Conservation (phyloP, 2,113 vertebrate genomes). For the Struthio camelus region DNA sequence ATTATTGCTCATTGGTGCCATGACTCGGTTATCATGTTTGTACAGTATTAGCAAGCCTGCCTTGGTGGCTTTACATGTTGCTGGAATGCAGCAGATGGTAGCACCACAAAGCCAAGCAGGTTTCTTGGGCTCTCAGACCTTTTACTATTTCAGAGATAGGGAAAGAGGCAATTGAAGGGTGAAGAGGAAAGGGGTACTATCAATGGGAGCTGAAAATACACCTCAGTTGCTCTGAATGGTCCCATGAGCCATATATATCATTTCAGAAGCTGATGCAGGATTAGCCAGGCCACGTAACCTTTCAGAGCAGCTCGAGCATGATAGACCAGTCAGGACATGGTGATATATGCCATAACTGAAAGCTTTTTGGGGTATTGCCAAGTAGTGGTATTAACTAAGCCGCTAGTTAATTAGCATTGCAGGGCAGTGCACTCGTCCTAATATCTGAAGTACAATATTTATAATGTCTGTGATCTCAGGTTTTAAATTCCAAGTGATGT, state of each 20-base stretch:
- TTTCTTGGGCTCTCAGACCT: not conserved
- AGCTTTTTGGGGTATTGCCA: not conserved
- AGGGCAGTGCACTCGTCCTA: not conserved
- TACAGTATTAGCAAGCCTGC: not conserved
- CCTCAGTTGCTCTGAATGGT: not conserved
- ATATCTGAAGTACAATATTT: not conserved
- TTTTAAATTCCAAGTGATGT: not conserved
- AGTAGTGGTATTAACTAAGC: not conserved
- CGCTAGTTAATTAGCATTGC: not conserved
- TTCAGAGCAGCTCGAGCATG: not conserved
- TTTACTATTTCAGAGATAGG: not conserved
- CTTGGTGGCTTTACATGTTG: not conserved
- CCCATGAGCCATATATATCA: not conserved
- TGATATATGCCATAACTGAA: not conserved
- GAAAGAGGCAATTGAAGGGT: not conserved
- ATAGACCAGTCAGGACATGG: not conserved
- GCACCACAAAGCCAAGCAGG: not conserved
- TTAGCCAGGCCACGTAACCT: not conserved
- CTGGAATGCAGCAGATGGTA: not conserved
- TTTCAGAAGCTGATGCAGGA: not conserved
- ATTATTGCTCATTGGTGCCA: not conserved
- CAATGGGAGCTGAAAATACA: fast-evolving
- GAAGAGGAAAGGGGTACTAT: not conserved
- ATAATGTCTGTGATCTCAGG: not conserved
- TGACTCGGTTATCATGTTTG: not conserved